Evolutionary conservation across 2,113 vertebrate species (phyloP).

Genomic region (Elanoides forficatus): DNA sequence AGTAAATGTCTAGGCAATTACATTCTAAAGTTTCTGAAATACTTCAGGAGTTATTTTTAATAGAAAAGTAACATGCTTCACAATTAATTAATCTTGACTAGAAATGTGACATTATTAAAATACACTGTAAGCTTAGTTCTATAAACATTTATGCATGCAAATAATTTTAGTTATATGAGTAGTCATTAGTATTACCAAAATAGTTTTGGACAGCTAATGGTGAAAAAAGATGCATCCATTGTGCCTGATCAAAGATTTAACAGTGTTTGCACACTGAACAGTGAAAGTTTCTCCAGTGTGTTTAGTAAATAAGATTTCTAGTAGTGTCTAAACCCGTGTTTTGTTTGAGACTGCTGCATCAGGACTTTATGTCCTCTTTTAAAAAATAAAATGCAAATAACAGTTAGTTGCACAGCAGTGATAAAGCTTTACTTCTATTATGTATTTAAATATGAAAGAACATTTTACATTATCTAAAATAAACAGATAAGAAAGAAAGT

Average conservation of each 20-base stretch:
- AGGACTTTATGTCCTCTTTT: background rate
- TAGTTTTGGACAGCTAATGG: background rate
- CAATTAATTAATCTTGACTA: background rate
- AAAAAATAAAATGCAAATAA: conserved; percentile 17
- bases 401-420: background rate
- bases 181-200: background rate
- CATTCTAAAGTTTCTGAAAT: background rate
- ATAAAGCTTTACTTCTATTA: conserved; percentile 1
- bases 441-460: background rate
- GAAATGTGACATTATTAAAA: background rate
- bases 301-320: background rate
- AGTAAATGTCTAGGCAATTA: background rate
- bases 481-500: conserved; percentile 10
- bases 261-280: background rate
- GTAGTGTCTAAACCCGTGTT: background rate
- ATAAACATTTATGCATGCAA: background rate
- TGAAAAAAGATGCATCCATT: background rate
- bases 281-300: background rate
- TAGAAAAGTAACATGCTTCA: background rate
- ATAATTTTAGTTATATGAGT: background rate
- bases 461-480: conserved; percentile 29
- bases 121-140: background rate
- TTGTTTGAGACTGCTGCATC: background rate
- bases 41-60: background rate
- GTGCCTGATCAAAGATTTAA: background rate